Evolutionary conservation across 2,797 vertebrate species (phyloP).

Genomic region (Chelmon rostratus): DNA sequence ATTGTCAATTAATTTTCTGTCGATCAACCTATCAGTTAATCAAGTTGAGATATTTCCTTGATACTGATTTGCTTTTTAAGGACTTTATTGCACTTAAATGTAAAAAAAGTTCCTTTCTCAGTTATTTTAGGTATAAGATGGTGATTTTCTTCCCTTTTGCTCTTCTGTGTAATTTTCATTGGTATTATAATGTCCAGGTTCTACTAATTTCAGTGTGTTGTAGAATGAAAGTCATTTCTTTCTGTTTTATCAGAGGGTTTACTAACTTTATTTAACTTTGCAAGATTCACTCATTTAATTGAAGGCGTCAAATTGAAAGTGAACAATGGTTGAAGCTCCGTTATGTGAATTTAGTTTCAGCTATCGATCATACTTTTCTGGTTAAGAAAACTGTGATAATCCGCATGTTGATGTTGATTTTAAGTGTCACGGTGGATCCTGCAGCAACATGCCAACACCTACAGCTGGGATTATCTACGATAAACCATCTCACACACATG

Average conservation of each 20-base stretch:
- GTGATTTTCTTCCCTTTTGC: background rate
- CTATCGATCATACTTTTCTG: background rate
- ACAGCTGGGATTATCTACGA: slow-evolving; percentile 49
- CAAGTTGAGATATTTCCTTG: background rate
- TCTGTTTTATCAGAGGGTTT: background rate
- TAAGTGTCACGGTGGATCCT: slow-evolving; percentile 28
- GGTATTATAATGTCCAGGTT: background rate
- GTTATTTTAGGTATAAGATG: background rate
- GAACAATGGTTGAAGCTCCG: background rate
- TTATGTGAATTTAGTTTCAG: background rate
- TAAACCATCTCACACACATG: slow-evolving; percentile 48
- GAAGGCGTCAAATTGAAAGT: too few relatives aligned
- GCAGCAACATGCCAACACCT: slow-evolving; percentile 42
- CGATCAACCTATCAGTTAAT: too few relatives aligned
- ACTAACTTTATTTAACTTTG: too few relatives aligned
- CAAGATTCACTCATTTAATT: background rate
- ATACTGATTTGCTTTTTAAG: background rate
- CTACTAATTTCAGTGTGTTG: background rate
- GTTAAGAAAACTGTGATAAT: slow-evolving; percentile 13
- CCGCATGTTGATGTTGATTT: slow-evolving; percentile 9
- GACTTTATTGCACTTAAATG: background rate
- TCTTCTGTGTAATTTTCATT: background rate
- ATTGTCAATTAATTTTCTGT: too few relatives aligned
- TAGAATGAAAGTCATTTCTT: too few relatives aligned
- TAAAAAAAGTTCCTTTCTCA: background rate